These are phyloP conservation scores for Suillia variegata DNA, from an alignment of 2,888 invertebrate genomes.

Conservation along the genomic window DNA sequence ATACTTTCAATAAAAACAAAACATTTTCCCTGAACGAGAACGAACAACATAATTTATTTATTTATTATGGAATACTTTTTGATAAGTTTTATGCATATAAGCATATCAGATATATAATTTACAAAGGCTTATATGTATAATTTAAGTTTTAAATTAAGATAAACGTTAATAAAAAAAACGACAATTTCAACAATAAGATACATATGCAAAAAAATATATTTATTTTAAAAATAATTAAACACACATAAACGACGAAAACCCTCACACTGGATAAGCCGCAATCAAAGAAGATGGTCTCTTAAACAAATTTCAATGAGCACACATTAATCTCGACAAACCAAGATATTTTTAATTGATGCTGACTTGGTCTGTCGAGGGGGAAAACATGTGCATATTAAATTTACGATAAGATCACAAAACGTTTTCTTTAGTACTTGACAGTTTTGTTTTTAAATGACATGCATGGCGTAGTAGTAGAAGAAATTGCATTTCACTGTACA, in stretches of 20 bases:
- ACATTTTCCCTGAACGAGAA: conserved; percentile 37
- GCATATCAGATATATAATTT: conserved; percentile 33
- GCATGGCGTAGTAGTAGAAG: too few species aligned
- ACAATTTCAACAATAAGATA: conserved; percentile 26
- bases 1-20: conserved; percentile 6
- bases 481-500: too few species aligned
- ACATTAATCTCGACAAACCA: not conserved
- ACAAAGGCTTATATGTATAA: conserved; percentile 29
- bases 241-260: too few species aligned
- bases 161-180: not conserved
- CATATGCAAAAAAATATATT: conserved; percentile 15
- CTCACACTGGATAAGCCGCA: too few species aligned
- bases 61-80: conserved; percentile 38
- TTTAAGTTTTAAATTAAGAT: conserved; percentile 6
- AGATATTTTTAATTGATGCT: not conserved
- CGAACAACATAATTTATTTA: conserved; percentile 40
- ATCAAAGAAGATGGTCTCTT: not conserved
- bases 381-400: not conserved
- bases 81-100: conserved; percentile 29
- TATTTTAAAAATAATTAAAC: not conserved
- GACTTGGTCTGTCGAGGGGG: not conserved
- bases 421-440: too few species aligned
- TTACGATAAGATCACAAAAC: not conserved
- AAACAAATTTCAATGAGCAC: not conserved
- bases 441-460: too few species aligned